Evolutionary conservation across 64 coral and sea anemone species (phyloP).

Genomic region (Stichodactyla helianthus): DNA sequence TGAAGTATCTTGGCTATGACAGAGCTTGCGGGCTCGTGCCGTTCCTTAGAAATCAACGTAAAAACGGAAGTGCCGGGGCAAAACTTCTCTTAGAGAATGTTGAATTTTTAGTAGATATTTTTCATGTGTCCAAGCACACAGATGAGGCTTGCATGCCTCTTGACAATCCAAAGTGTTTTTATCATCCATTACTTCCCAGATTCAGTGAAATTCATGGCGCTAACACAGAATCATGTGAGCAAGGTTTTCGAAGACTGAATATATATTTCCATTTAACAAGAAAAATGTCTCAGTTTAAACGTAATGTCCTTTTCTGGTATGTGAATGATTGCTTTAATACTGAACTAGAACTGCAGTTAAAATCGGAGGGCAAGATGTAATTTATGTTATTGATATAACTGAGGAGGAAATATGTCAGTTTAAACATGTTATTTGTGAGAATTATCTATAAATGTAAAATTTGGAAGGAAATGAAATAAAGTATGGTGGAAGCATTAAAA

Average conservation of each 20-base stretch:
- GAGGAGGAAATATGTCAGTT: too few relatives aligned
- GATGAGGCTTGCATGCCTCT: slow-evolving; percentile 65
- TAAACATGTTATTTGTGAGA: too few relatives aligned
- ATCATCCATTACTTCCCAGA: background rate
- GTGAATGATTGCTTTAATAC: slow-evolving; percentile 47
- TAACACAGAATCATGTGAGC: slow-evolving; percentile 73
- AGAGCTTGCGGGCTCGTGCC: slow-evolving; percentile 55
- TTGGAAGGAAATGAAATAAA: too few relatives aligned
- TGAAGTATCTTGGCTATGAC: slow-evolving; percentile 59
- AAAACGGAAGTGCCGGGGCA: slow-evolving; percentile 53
- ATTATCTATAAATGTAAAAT: too few relatives aligned
- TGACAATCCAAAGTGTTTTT: slow-evolving; percentile 40
- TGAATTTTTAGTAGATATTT: slow-evolving; percentile 66
- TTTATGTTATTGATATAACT: too few relatives aligned
- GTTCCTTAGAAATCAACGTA: slow-evolving; percentile 35
- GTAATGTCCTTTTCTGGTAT: slow-evolving; percentile 60
- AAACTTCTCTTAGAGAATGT: slow-evolving; percentile 38
- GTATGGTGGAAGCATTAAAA: too few relatives aligned
- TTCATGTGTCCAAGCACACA: slow-evolving; percentile 73
- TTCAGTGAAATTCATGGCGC: background rate
- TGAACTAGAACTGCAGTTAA: slow-evolving; percentile 44
- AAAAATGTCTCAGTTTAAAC: slow-evolving; percentile 52
- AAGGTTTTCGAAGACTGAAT: slow-evolving; percentile 54
- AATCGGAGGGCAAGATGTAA: too few relatives aligned
- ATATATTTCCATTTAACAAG: slow-evolving; percentile 60